Percentiles rank a stretch among this genome's conserved stretches.
These are phyloP conservation scores for Gopherus flavomarginatus DNA, from an alignment of 2,113 vertebrate genomes.

Conservation along the genomic window DNA sequence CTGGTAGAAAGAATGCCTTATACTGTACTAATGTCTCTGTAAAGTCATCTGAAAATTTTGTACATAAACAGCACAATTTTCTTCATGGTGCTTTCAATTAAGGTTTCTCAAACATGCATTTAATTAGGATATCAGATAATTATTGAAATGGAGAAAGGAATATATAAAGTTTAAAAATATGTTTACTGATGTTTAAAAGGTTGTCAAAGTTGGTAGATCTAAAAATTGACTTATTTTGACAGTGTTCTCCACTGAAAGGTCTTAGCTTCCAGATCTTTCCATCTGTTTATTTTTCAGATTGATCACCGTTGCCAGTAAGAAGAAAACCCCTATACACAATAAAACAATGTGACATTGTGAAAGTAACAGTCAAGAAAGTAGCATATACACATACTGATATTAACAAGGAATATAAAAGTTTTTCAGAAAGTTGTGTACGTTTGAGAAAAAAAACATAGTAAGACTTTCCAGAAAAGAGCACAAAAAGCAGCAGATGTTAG, in stretches of 20 bases:
- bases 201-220: not conserved
- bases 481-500: constrained; percentile 51
- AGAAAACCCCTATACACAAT: not conserved
- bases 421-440: not conserved
- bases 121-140: not conserved
- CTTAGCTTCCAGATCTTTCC: not conserved
- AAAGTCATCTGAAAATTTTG: not conserved
- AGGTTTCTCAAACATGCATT: not conserved
- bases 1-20: not conserved
- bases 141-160: not conserved
- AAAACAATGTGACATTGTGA: not conserved
- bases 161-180: not conserved
- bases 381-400: not conserved
- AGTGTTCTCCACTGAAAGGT: not conserved
- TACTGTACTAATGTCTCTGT: not conserved
- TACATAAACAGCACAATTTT: not conserved
- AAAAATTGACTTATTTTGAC: not conserved
- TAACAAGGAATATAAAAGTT: not conserved
- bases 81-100: not conserved
- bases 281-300: not conserved
- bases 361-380: not conserved
- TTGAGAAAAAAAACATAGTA: not conserved
- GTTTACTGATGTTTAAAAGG: not conserved
- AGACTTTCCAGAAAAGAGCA: not conserved
- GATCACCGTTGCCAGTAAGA: not conserved